Evolutionary conservation across 30 jellyfish, hydroid and myxozoan species (phyloP).

Genomic region (Clytia hemisphaerica): DNA sequence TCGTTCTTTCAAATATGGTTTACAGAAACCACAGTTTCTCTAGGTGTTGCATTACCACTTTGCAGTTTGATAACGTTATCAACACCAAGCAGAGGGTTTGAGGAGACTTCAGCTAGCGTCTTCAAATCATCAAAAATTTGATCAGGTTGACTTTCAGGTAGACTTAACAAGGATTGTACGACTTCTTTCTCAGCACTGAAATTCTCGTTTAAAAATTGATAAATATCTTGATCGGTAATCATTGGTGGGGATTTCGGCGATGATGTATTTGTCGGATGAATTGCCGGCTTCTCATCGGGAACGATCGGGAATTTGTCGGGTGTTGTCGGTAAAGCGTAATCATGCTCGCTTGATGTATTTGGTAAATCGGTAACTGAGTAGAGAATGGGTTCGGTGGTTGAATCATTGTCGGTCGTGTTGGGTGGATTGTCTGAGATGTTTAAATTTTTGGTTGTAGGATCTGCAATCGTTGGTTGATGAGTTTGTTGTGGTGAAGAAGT

Average conservation of each 20-base stretch:
- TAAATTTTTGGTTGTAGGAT: not conserved
- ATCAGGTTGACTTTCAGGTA: conserved; percentile 6
- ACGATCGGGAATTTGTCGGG: too few relatives aligned
- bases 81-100: too few relatives aligned
- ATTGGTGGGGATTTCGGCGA: too few relatives aligned
- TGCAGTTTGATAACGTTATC: too few relatives aligned
- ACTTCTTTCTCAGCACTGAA: conserved; percentile 64
- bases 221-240: conserved; percentile 49
- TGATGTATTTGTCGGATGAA: too few relatives aligned
- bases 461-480: not conserved
- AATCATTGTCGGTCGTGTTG: not conserved
- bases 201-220: conserved; percentile 49
- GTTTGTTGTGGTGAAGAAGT: not conserved
- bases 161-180: conserved; percentile 63
- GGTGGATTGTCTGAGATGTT: not conserved
- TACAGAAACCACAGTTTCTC: too few relatives aligned
- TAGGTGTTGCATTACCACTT: too few relatives aligned
- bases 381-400: conserved; percentile 4
- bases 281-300: too few relatives aligned
- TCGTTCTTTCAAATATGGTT: too few relatives aligned
- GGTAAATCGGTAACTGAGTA: too few relatives aligned
- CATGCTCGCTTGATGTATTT: conserved; percentile 67
- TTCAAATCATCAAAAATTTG: not conserved
- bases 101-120: conserved; percentile 10
- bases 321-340: conserved; percentile 86